These are phyloP conservation scores for Platycnemis pennipes DNA, from an alignment of 2,888 invertebrate genomes.

Conservation along the genomic window DNA sequence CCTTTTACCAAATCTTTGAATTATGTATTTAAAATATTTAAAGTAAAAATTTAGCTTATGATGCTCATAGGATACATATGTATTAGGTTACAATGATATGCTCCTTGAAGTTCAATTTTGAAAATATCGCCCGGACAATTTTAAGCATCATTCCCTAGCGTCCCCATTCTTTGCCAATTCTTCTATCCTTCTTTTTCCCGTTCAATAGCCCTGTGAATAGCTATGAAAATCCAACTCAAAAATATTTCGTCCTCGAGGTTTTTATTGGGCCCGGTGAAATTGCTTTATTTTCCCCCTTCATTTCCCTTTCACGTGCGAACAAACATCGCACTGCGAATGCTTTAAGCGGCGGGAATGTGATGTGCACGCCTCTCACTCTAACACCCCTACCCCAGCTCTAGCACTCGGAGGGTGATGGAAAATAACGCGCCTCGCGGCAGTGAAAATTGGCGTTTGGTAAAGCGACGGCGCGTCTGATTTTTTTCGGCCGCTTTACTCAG, in stretches of 20 bases:
- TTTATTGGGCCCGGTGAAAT: background rate
- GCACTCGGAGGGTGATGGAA: background rate
- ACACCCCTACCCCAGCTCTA: background rate
- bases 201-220: background rate
- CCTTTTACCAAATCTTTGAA: too few species aligned
- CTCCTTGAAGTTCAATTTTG: background rate
- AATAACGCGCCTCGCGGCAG: background rate
- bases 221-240: background rate
- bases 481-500: background rate
- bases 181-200: background rate
- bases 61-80: too few species aligned
- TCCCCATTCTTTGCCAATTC: background rate
- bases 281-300: background rate
- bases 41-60: too few species aligned
- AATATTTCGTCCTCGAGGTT: conserved; percentile 5
- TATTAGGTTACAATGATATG: too few species aligned
- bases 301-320: background rate
- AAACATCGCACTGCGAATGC: background rate
- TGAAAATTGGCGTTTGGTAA: conserved; percentile 34
- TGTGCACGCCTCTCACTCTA: background rate
- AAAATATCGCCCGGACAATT: too few species aligned
- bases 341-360: background rate
- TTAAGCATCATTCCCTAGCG: too few species aligned
- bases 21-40: too few species aligned
- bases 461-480: conserved; percentile 3